These are phyloP conservation scores for Electrophaes corylata DNA, from an alignment of 2,888 invertebrate genomes.

Conservation along the genomic window DNA sequence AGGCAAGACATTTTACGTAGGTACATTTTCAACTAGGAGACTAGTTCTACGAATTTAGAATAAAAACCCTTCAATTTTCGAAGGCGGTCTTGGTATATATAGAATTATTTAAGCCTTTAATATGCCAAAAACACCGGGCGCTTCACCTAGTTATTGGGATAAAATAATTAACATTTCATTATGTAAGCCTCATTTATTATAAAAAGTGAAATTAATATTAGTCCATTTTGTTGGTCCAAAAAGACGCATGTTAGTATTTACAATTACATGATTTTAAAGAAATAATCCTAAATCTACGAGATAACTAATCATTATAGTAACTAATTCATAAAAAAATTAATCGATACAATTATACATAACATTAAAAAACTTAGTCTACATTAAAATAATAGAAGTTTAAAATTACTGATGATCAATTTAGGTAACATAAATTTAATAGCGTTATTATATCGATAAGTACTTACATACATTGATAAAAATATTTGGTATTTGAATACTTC, in stretches of 20 bases:
- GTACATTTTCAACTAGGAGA: too few species aligned
- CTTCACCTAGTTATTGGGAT: background rate
- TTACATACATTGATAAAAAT: slow-evolving; percentile 38
- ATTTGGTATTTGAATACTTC: slow-evolving; percentile 65
- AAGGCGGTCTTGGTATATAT: too few species aligned
- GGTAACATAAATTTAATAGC: slow-evolving; percentile 8
- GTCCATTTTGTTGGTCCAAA: slow-evolving; percentile 15
- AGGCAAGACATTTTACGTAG: too few species aligned
- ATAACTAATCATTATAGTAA: background rate
- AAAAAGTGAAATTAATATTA: slow-evolving; percentile 17
- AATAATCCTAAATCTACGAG: slow-evolving; percentile 9
- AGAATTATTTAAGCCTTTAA: too few species aligned
- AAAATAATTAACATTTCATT: background rate
- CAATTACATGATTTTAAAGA: slow-evolving; percentile 15
- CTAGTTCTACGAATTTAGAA: too few species aligned
- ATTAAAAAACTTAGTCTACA: slow-evolving; percentile 2
- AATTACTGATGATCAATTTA: slow-evolving; percentile 12
- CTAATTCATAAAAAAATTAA: background rate
- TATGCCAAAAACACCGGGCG: too few species aligned
- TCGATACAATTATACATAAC: background rate
- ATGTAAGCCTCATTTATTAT: slow-evolving; percentile 32
- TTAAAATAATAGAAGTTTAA: background rate
- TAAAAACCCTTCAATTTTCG: too few species aligned
- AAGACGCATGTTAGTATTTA: slow-evolving; percentile 17
- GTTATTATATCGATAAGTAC: slow-evolving; percentile 6